Conservation (phyloP, 2,888 invertebrate species). For the Phengaris arion region DNA sequence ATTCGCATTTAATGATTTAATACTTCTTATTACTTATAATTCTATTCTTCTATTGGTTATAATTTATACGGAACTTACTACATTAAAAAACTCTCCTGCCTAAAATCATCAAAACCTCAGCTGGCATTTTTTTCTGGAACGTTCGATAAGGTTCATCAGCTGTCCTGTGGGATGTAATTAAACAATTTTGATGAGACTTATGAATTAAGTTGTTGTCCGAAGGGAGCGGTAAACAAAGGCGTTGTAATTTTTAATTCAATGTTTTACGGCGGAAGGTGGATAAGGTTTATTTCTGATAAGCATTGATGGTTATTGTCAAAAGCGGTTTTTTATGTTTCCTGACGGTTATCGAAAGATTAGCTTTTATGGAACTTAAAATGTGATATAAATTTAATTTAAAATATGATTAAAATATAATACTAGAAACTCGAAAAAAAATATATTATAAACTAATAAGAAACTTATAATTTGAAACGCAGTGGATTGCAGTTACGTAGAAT, state of each 20-base stretch:
- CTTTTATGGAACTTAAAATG: not conserved
- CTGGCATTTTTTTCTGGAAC: slow-evolving; percentile 47
- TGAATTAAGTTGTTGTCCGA: slow-evolving; percentile 63
- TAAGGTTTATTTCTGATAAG: slow-evolving; percentile 13
- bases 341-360: not conserved
- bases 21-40: no score
- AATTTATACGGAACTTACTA: slow-evolving; percentile 29
- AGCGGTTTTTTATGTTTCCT: slow-evolving; percentile 13
- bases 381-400: no score
- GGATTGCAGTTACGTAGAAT: no score
- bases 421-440: no score
- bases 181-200: slow-evolving; percentile 68
- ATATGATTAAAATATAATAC: no score
- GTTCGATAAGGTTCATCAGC: slow-evolving; percentile 61
- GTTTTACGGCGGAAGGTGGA: slow-evolving; percentile 23
- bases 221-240: slow-evolving; percentile 42
- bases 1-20: no score
- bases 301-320: slow-evolving; percentile 17
- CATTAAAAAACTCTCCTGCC: slow-evolving; percentile 24
- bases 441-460: no score
- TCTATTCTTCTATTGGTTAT: not conserved
- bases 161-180: slow-evolving; percentile 64
- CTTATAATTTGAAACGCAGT: no score
- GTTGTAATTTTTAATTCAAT: slow-evolving; percentile 34
- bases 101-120: slow-evolving; percentile 50